phyloP scores from a whole-genome alignment of 2,888 invertebrate species.

The Adelphocoris suturalis region DNA sequence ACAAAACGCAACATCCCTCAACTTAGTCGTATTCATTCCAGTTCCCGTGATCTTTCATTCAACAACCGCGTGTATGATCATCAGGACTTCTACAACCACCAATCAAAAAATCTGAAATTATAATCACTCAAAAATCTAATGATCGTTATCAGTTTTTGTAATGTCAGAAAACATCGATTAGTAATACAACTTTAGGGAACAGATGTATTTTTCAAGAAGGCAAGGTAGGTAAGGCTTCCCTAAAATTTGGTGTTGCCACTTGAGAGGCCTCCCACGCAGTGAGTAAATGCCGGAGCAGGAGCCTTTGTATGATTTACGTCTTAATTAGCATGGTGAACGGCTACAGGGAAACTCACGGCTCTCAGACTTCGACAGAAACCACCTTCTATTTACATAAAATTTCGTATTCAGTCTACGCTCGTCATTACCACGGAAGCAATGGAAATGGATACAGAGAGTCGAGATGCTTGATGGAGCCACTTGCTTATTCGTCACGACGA shows the following conservation, averaged over 20 bases:
- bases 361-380: slow-evolving; percentile 1
- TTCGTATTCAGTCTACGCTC: slow-evolving; percentile 17
- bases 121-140: too few relatives aligned
- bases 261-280: not conserved
- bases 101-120: too few relatives aligned
- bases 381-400: slow-evolving; percentile 22
- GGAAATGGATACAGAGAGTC: slow-evolving; percentile 9
- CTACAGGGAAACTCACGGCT: slow-evolving; percentile 1
- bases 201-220: too few relatives aligned
- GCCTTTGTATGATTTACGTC: slow-evolving; percentile 10
- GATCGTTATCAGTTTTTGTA: too few relatives aligned
- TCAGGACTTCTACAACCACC: too few relatives aligned
- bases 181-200: too few relatives aligned
- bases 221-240: not conserved
- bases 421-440: slow-evolving; percentile 28
- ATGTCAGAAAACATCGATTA: too few relatives aligned
- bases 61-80: too few relatives aligned
- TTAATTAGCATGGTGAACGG: slow-evolving; percentile 35
- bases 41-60: too few relatives aligned
- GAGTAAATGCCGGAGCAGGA: not conserved
- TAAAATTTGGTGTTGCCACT: not conserved
- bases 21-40: too few relatives aligned
- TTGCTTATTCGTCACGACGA: slow-evolving; percentile 27
- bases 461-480: slow-evolving; percentile 32
- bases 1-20: too few relatives aligned